Base-by-base conservation (phyloP, 2,797 vertebrate genomes). In the Anisognathus igniventris region DNA sequence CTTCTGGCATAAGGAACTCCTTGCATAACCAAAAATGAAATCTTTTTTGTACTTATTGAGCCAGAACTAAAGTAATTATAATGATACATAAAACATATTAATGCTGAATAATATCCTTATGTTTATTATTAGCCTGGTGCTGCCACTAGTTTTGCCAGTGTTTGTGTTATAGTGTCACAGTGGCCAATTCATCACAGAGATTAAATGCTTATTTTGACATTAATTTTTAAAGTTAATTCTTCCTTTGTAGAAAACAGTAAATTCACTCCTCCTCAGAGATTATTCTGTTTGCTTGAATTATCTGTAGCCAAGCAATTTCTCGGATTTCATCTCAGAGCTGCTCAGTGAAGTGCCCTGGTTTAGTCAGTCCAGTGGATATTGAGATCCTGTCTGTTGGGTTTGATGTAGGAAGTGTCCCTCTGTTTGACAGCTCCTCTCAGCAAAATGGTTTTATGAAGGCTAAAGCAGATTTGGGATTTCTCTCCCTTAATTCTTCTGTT, bases 131-230 rank as follows among this genome's bases (percentile, higher is more conserved):
- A 91, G 47, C 51, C n/a, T 83, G 23, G 40, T 88, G 73, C 72
- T 78, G 66, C 72, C 45, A 31, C 82, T 84, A 12, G 60, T 90
- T 93, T 92, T 82, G 60, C 85, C 44, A 60, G 45, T 75, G 76
- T 88, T 83, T 88, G 19, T 86, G 31, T 82, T 95, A 56, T 15
- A 60, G 27, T 73, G 37, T 77, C 62, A 68, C 62, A 60, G 79
- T 33, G 57, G 62, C 66, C 14, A 2, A 51, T 88, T 90, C 73
- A 60, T 94, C 40, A n/a, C 65, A 81, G 58, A 90, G 54, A 84
- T 94, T 83, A 96, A 86, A 83, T 62, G 56, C 73, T 88, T 62
- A 78, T 72, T 88, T 93, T 95, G 72, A 75, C 39, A 53, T 83
- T 42, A 27, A 80, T 88, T 95, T 84, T 72, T 15, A 27, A 90